Percentiles rank a stretch among this genome's conserved stretches.
phyloP scores from a whole-genome alignment of 2,888 invertebrate species.

The Xanthorhoe designata region DNA sequence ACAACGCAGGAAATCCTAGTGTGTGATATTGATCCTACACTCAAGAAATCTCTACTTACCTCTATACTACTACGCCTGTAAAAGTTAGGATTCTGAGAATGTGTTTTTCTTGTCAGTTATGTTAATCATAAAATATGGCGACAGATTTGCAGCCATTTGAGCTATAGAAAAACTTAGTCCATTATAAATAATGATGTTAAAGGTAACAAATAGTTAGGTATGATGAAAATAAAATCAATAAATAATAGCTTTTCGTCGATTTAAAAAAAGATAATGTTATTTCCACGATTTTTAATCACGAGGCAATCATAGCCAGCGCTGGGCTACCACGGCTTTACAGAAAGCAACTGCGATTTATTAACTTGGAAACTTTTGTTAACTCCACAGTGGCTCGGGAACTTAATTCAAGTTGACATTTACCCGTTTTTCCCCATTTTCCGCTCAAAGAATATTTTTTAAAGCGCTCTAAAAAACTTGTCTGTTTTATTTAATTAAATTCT shows the following conservation, averaged over 20 bases:
- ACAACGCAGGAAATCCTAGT: too few relatives aligned
- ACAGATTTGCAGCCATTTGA: too few relatives aligned
- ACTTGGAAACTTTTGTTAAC: conserved; percentile 30
- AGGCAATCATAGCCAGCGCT: not conserved
- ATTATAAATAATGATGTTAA: too few relatives aligned
- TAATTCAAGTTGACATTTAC: conserved; percentile 41
- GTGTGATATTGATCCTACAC: too few relatives aligned
- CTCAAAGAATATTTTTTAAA: conserved; percentile 34
- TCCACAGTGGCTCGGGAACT: conserved; percentile 31
- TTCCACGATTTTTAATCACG: not conserved
- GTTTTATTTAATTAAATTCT: conserved; percentile 25
- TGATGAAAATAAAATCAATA: not conserved
- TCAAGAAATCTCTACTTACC: too few relatives aligned
- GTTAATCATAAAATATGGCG: too few relatives aligned
- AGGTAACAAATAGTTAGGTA: not conserved
- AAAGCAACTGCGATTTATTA: conserved; percentile 30
- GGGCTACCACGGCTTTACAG: conserved; percentile 1
- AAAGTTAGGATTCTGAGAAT: too few relatives aligned
- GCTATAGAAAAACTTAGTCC: too few relatives aligned
- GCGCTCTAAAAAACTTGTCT: conserved; percentile 21
- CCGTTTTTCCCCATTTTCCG: conserved; percentile 35
- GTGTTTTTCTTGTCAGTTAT: too few relatives aligned
- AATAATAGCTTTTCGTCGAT: not conserved
- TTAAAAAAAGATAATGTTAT: not conserved
- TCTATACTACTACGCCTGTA: too few relatives aligned